Evolutionary conservation across 2,888 invertebrate genomes (phyloP), one percentile per base, ranked within the genome.

Genomic region (Oligia fasciuncula): DNA sequence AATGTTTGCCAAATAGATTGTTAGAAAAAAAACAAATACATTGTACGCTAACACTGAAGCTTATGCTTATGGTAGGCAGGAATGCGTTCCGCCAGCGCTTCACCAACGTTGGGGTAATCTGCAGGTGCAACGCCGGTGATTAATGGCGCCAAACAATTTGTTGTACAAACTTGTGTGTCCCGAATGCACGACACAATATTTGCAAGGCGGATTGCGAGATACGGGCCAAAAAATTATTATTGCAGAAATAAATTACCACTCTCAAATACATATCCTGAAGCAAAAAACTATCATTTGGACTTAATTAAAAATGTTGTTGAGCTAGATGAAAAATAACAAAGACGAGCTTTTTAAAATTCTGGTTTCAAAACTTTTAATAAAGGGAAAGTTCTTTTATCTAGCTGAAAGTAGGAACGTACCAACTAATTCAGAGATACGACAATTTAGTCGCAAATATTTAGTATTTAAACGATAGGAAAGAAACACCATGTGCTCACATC

Each of bases 71-170:
- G 63, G 65, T 71, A 49, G 65, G 67, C 62, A 71, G 78, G 76
- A 84, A 82, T 79, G 80, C 40, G 46, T 68, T 72, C 43, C 35
- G 11, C 79, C 13, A 66, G 69, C 60, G n/a, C 73, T 80, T 66
- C 46, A 72, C 66, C 65, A 68, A 71, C 71, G 68, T 43, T 29
- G 62, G 78, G 60, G 66, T 67, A 77, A 88, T 69, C 77, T 80
- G 71, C 40, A 66, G 66, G 62, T 72, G 76, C 83, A 69, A 69
- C 51, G 72, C 72, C 63, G 49, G 71, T 79, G 67, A 84, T 87
- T 82, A 82, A 87, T 89, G 78, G 69, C 65, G 29, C 73, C 66
- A 66, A 75, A 75, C 65, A 43, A 89, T 78, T 84, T 80, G 75
- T 84, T 29, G 65, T 70, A 69, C 66, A 63, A 68, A 73, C 71